phyloP scores from a whole-genome alignment of 1,140 invertebrate genomes.

The Drosophila kurseongensis region DNA sequence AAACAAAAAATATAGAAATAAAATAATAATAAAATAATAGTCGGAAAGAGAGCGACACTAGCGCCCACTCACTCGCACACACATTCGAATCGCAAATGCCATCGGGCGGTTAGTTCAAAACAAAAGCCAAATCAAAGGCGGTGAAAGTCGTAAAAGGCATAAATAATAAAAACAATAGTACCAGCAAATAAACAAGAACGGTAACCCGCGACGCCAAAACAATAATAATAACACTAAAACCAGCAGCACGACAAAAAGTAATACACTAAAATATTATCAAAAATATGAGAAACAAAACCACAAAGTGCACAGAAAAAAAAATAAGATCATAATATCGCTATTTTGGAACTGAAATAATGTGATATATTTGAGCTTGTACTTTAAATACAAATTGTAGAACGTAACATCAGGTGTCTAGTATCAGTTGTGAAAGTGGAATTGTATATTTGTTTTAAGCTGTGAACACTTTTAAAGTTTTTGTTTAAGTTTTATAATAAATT shows the following conservation, averaged over 20 bases:
- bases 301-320: background rate
- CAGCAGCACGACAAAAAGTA: conserved; percentile 44
- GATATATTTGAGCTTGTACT: too few species aligned
- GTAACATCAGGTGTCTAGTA: too few species aligned
- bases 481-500: background rate
- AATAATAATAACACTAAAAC: conserved; percentile 20
- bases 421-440: too few species aligned
- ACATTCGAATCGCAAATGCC: conserved; percentile 11
- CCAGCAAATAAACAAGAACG: conserved; percentile 11
- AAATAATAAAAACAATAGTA: conserved; percentile 20
- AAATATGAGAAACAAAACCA: background rate
- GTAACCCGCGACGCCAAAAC: conserved; percentile 1
- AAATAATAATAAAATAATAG: background rate
- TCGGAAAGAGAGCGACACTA: conserved; percentile 1
- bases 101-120: conserved; percentile 21
- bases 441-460: background rate
- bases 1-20: conserved; percentile 5
- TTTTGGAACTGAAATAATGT: too few species aligned
- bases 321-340: background rate
- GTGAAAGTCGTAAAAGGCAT: conserved; percentile 41
- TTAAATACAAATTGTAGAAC: too few species aligned
- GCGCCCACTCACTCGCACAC: conserved; percentile 5
- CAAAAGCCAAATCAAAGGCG: conserved; percentile 10
- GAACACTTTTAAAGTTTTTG: background rate
- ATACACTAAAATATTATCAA: conserved; percentile 22